These are phyloP conservation scores for Heterodera carotae DNA, from an alignment of 1,140 invertebrate species.

Conservation along the genomic window DNA sequence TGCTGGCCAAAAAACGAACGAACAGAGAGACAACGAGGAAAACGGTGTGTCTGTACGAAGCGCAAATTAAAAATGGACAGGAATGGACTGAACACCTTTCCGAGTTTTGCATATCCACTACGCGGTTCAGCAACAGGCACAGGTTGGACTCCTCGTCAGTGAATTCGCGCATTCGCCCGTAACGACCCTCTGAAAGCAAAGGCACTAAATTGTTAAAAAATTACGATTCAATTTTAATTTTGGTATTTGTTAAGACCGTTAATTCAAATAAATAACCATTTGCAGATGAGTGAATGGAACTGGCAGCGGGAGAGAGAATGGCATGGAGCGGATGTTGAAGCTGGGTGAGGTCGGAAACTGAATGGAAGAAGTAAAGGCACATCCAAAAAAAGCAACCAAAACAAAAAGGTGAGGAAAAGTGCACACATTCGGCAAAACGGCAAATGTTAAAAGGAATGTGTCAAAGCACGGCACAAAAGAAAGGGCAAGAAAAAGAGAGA, in stretches of 20 bases:
- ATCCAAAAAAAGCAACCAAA: not conserved
- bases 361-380: not conserved
- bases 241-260: too few species aligned
- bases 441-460: constrained; percentile 8
- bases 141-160: constrained; percentile 71
- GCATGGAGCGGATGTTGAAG: not conserved
- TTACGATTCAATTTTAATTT: not conserved
- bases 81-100: constrained; percentile 78
- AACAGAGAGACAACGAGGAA: constrained; percentile 91
- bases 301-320: not conserved
- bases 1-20: constrained; percentile 77
- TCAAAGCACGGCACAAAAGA: not conserved
- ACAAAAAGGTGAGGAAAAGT: constrained; percentile 6
- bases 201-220: not conserved
- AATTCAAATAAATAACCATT: not conserved
- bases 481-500: not conserved
- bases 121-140: constrained; percentile 70
- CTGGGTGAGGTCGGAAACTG: not conserved
- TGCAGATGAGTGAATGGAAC: constrained; percentile 1
- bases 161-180: constrained; percentile 67
- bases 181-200: constrained; percentile 17
- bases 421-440: not conserved
- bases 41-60: constrained; percentile 70
- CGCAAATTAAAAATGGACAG: not conserved
- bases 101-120: constrained; percentile 88